These are phyloP conservation scores for Papilio glaucus DNA, from an alignment of 1,140 invertebrate species.

Conservation along the genomic window DNA sequence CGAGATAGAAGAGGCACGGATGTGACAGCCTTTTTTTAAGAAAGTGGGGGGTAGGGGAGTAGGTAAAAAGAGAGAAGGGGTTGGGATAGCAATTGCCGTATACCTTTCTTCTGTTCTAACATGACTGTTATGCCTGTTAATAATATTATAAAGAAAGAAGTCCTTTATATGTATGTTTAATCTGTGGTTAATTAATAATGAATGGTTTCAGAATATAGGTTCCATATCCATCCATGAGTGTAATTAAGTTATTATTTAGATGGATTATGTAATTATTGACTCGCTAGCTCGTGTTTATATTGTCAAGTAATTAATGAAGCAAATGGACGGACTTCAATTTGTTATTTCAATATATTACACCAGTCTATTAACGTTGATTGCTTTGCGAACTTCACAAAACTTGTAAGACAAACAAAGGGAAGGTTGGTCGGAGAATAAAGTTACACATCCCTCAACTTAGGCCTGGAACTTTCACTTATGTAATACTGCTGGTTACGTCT, in stretches of 20 bases:
- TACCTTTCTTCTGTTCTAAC: no score
- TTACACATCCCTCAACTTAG: conserved; percentile 4
- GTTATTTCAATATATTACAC: conserved; percentile 17
- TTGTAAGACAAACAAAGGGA: conserved; percentile 1
- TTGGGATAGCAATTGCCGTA: no score
- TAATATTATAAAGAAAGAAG: no score
- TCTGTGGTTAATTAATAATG: no score
- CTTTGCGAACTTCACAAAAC: conserved; percentile 2
- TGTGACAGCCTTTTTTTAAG: no score
- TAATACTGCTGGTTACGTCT: not conserved
- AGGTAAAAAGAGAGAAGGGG: no score
- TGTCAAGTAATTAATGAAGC: not conserved
- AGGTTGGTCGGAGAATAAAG: not conserved
- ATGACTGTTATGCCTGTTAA: no score
- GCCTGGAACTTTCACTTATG: not conserved
- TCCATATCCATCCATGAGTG: no score
- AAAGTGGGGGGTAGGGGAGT: no score
- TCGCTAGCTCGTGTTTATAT: not conserved
- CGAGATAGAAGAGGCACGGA: no score
- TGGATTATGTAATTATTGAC: not conserved
- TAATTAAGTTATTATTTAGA: not conserved
- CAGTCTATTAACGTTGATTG: not conserved
- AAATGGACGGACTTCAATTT: not conserved
- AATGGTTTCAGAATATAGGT: no score
- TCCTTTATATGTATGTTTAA: no score